Conservation (phyloP, 2,888 invertebrate species). For the Agriopis aurantiaria region DNA sequence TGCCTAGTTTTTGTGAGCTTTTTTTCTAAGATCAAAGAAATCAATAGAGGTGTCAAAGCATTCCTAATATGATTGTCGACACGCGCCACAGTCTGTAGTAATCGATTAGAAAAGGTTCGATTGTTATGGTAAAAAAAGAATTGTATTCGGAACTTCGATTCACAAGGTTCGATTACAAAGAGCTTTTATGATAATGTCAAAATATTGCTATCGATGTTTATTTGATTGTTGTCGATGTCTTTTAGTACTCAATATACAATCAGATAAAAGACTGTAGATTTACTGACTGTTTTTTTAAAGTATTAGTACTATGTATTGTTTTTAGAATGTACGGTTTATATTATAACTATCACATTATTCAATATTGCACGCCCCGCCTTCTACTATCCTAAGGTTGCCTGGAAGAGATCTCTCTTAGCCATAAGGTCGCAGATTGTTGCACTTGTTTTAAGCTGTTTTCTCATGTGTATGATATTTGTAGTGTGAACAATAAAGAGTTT, state of each 20-base stretch:
- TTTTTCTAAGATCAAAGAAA: constrained; percentile 50
- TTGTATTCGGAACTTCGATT: not conserved
- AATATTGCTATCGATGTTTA: constrained; percentile 2
- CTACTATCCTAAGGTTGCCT: too few relatives aligned
- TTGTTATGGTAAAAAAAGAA: constrained; percentile 34
- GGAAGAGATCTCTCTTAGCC: too few relatives aligned
- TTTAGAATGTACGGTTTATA: too few relatives aligned
- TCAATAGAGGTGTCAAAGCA: constrained; percentile 55
- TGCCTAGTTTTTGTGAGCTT: constrained; percentile 28
- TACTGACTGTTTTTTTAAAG: too few relatives aligned
- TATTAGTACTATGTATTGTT: too few relatives aligned
- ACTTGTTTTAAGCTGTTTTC: too few relatives aligned
- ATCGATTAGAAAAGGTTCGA: constrained; percentile 31
- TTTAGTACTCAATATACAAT: not conserved
- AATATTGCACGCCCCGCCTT: too few relatives aligned
- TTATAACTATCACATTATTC: too few relatives aligned
- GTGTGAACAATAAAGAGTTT: too few relatives aligned
- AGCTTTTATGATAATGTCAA: not conserved
- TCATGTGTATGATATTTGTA: too few relatives aligned
- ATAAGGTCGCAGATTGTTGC: too few relatives aligned
- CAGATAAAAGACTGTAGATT: too few relatives aligned
- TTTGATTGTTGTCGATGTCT: not conserved
- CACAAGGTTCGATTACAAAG: constrained; percentile 1
- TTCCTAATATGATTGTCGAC: constrained; percentile 47
- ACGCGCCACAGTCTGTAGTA: constrained; percentile 48